Evolutionary conservation across 1,140 invertebrate genomes (phyloP).

Genomic region (Musca vetustissima): DNA sequence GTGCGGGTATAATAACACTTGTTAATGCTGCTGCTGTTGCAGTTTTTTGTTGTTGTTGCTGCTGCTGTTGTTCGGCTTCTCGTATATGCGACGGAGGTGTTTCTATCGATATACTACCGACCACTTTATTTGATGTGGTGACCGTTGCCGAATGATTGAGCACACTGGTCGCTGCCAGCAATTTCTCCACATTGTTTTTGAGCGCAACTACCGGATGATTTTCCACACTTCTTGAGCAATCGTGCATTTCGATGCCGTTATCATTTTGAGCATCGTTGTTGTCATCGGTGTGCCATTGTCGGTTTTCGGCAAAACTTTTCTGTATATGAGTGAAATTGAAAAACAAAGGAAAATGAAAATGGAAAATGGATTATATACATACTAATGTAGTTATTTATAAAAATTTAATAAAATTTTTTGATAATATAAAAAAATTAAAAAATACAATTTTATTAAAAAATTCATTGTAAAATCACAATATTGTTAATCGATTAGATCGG

Average conservation of each 20-base stretch:
- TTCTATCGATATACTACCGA: conserved; percentile 52
- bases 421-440: no score
- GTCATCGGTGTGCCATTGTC: conserved; percentile 51
- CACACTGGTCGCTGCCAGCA: conserved; percentile 40
- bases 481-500: no score
- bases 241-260: conserved; percentile 45
- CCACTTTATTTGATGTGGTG: conserved; percentile 48
- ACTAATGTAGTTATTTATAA: no score
- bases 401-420: no score
- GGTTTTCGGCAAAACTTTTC: conserved; percentile 44
- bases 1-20: conserved; percentile 32
- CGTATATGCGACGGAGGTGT: conserved; percentile 50
- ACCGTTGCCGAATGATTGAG: conserved; percentile 39
- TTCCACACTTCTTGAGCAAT: conserved; percentile 38
- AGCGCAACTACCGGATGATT: conserved; percentile 37
- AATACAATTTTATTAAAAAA: no score
- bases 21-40: conserved; percentile 34
- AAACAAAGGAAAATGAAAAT: no score
- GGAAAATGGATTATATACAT: no score
- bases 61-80: conserved; percentile 35
- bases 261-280: conserved; percentile 36
- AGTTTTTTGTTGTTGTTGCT: conserved; percentile 32
- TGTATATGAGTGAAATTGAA: conserved; percentile 26
- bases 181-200: conserved; percentile 36
- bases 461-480: no score